Percentiles rank a stretch among this genome's conserved stretches.
Conservation (phyloP, 2,113 vertebrate species). For the Callocephalon fimbriatum region DNA sequence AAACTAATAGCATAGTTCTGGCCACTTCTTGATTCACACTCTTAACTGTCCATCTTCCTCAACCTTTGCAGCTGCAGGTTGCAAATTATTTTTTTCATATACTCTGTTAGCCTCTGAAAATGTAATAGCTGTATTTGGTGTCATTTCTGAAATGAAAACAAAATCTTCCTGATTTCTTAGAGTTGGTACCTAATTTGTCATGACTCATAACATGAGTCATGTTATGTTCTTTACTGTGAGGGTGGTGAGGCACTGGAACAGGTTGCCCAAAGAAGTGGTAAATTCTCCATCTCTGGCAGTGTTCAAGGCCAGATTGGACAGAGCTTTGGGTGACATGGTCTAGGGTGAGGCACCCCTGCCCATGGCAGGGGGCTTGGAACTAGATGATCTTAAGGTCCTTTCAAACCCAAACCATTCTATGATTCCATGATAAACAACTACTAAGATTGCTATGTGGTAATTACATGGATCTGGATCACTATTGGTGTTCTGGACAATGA, state of each 20-base stretch:
- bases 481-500: neutral
- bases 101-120: neutral
- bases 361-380: neutral
- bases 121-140: neutral
- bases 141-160: neutral
- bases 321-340: neutral
- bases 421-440: neutral
- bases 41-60: neutral
- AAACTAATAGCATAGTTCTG: neutral
- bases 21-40: neutral
- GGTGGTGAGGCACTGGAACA: neutral
- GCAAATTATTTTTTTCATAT: neutral
- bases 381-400: neutral
- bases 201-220: neutral
- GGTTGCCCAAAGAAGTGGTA: neutral
- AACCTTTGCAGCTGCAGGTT: neutral
- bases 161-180: neutral
- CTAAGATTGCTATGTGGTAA: neutral
- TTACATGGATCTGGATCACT: neutral
- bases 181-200: rapidly evolving
- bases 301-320: neutral
- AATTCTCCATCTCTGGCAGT: neutral
- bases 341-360: neutral
- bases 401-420: neutral
- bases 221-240: neutral